Conservation (phyloP, 2,888 invertebrate species). For the Alsophila aescularia region DNA sequence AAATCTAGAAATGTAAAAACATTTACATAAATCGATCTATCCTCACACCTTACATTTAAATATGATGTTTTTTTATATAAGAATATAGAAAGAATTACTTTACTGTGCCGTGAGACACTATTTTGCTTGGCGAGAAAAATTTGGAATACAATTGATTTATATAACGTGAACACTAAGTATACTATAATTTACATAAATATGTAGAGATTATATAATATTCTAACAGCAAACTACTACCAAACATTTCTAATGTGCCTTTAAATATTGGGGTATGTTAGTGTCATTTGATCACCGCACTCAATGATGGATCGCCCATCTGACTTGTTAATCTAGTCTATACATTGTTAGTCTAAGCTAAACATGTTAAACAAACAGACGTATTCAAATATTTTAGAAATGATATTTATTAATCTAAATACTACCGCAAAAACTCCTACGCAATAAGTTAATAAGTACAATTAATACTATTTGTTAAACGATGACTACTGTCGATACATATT, state of each 20-base stretch:
- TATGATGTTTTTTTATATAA: conserved; percentile 59
- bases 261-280: conserved; percentile 76
- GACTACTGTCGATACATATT: conserved; percentile 65
- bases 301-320: conserved; percentile 57
- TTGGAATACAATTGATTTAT: conserved; percentile 54
- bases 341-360: conserved; percentile 83
- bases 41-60: conserved; percentile 75
- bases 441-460: conserved; percentile 78
- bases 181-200: conserved; percentile 61
- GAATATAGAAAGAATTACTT: conserved; percentile 49
- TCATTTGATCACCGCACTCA: conserved; percentile 56
- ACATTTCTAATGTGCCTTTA: conserved; percentile 64
- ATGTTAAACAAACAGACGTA: conserved; percentile 84
- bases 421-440: conserved; percentile 72
- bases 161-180: conserved; percentile 56
- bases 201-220: conserved; percentile 64
- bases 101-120: conserved; percentile 81
- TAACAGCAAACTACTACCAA: conserved; percentile 67
- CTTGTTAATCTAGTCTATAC: conserved; percentile 81
- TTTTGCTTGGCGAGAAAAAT: conserved; percentile 81
- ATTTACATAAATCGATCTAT: conserved; percentile 84
- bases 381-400: conserved; percentile 81
- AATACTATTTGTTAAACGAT: conserved; percentile 77
- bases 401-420: conserved; percentile 81
- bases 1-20: conserved; percentile 94